phyloP scores from a whole-genome alignment of 2,888 invertebrate genomes.

The Anaspis maculata region DNA sequence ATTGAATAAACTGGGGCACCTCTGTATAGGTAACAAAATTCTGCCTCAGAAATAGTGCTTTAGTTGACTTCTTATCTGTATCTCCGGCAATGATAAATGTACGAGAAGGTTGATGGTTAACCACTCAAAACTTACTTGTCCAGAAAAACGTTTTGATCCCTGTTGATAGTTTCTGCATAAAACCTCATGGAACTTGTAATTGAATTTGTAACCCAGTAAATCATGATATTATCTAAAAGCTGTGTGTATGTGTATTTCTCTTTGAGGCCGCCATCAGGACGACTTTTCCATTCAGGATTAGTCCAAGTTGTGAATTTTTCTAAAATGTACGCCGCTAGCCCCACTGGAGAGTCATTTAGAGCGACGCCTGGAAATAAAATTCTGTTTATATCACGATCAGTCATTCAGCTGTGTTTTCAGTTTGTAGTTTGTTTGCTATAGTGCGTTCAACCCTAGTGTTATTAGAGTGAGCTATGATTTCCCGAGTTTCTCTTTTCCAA shows the following conservation, averaged over 20 bases:
- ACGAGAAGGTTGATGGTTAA: too few relatives aligned
- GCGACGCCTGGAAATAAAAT: constrained; percentile 54
- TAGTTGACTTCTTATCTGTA: too few relatives aligned
- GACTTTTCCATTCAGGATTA: constrained; percentile 42
- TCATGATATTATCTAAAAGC: constrained; percentile 68
- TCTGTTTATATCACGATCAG: not conserved
- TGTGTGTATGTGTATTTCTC: constrained; percentile 60
- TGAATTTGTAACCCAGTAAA: constrained; percentile 68
- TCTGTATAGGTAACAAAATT: too few relatives aligned
- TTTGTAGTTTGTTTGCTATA: too few relatives aligned
- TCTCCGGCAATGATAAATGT: too few relatives aligned
- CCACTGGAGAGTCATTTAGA: constrained; percentile 70
- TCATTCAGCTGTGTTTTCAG: too few relatives aligned
- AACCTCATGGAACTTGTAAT: constrained; percentile 66
- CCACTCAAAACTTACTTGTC: constrained; percentile 17
- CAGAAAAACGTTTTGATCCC: constrained; percentile 12
- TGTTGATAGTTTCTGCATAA: constrained; percentile 56
- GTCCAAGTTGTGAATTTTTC: constrained; percentile 83
- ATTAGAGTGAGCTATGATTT: too few relatives aligned
- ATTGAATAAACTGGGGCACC: too few relatives aligned
- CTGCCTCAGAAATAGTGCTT: too few relatives aligned
- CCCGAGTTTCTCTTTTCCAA: too few relatives aligned
- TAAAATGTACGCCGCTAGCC: constrained; percentile 80
- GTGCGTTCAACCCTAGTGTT: too few relatives aligned
- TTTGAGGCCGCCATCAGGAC: constrained; percentile 58